Base-by-base conservation (phyloP, 1,140 invertebrate species). In the Trichonephila inaurata region DNA sequence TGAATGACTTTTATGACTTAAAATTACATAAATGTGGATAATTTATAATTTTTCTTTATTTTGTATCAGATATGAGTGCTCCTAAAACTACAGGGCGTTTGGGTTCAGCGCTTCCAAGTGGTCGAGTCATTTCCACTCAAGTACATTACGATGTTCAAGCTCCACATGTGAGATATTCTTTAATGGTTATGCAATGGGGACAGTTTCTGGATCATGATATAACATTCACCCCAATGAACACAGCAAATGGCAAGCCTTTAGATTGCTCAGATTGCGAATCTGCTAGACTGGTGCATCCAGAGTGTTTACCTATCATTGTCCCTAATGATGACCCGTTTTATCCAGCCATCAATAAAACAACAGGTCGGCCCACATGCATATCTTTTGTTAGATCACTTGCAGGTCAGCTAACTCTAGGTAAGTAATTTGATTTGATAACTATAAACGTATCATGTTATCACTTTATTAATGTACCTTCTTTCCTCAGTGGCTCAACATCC, bases 331-430 rank as follows among this genome's bases (percentile, higher is more conserved):
- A 97, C 95, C 96, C 96, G 3, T 96, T 95, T 95, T 97, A 96
- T 95, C 96, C 96, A 12, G 95, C 96, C 92, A 96, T 97, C 2
- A 98, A 98, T 95, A 96, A 97, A 12, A 97, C 97, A 0, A 97
- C 97, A 10, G 98, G 98, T 4, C 97, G 97, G 87, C 96, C 97
- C 61, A 96, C 99, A 89, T 99, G 98, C 95, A 98, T 99, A 95
- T 98, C 98, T 14, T 99, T 98, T 95, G 99, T 99, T 97, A 97
- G 98, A 95, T 99, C 98, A 60, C 96, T 99, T 91, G 97, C 98
- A 3, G 98, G 98, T 44, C 98, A 99, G 95, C 97, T 98, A 94
- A 97, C 97, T 69, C 96, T 98, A 60, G 96, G 94, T 94, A 91
- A 90, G 81, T 61, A 24, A 91, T 33, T 62, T 21, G 5, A 51